Evolutionary conservation across 2,113 vertebrate species (phyloP).

Genomic region (Ptilonorhynchus violaceus): DNA sequence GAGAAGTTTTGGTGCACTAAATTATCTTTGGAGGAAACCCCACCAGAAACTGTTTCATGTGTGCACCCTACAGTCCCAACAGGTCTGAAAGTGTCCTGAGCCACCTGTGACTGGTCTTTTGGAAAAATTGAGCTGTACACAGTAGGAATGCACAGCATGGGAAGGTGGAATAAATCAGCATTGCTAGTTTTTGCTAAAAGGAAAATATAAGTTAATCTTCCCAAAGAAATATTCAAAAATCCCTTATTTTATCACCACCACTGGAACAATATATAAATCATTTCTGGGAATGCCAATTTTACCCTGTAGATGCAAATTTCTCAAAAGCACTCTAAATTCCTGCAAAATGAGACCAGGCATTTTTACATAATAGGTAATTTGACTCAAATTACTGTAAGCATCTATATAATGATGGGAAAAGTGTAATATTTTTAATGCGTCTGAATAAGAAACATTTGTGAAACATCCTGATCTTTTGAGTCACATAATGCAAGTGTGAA

Average conservation of each 20-base stretch:
- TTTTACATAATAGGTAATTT: background rate
- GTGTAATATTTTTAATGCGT: background rate
- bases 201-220: background rate
- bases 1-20: background rate
- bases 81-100: background rate
- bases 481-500: background rate
- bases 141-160: accelerated
- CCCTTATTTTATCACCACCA: background rate
- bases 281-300: background rate
- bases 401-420: background rate
- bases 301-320: background rate
- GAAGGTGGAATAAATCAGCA: background rate
- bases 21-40: background rate
- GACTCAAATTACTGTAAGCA: background rate
- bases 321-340: background rate
- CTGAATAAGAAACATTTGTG: background rate
- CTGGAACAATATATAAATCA: background rate
- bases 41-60: background rate
- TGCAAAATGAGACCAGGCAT: background rate
- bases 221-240: background rate
- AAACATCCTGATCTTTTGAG: background rate
- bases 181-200: background rate
- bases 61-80: background rate
- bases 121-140: background rate
- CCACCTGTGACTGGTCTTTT: background rate